phyloP scores from a whole-genome alignment of 92 coral and sea anemone genomes.

The Epizoanthus rinbou region DNA sequence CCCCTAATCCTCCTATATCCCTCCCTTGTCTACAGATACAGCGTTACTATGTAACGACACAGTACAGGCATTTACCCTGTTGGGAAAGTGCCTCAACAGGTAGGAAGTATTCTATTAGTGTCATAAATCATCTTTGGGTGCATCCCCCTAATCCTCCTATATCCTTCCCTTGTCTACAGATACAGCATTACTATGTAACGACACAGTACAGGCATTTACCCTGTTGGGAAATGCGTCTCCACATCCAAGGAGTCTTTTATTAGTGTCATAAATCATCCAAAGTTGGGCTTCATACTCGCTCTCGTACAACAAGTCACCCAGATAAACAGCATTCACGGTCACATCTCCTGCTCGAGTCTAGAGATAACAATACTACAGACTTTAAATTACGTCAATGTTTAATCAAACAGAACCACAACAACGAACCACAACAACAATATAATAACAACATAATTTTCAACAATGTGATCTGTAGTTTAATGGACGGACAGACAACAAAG shows the following conservation, averaged over 20 bases:
- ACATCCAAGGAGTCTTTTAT: slow-evolving; percentile 82
- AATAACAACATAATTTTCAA: no score
- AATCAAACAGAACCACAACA: background rate
- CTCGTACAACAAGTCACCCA: slow-evolving; percentile 92
- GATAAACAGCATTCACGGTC: slow-evolving; percentile 78
- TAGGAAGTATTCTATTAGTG: slow-evolving; percentile 81
- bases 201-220: no score
- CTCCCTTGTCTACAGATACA: no score
- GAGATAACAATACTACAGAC: background rate
- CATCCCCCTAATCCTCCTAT: slow-evolving; percentile 34
- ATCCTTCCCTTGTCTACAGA: no score
- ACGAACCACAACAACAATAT: no score
- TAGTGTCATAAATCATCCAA: slow-evolving; percentile 94
- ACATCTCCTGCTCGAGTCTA: slow-evolving; percentile 85
- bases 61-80: slow-evolving; percentile 26
- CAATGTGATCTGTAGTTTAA: no score
- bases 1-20: no score
- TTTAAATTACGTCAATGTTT: background rate
- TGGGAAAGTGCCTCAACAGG: slow-evolving; percentile 95
- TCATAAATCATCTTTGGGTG: slow-evolving; percentile 94
- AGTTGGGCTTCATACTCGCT: slow-evolving; percentile 94
- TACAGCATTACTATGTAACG: no score
- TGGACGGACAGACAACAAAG: no score
- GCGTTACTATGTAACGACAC: no score
- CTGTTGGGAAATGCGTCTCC: slow-evolving; percentile 97